Evolutionary conservation across 2,888 invertebrate genomes (phyloP).

Genomic region (Phengaris alcon): DNA sequence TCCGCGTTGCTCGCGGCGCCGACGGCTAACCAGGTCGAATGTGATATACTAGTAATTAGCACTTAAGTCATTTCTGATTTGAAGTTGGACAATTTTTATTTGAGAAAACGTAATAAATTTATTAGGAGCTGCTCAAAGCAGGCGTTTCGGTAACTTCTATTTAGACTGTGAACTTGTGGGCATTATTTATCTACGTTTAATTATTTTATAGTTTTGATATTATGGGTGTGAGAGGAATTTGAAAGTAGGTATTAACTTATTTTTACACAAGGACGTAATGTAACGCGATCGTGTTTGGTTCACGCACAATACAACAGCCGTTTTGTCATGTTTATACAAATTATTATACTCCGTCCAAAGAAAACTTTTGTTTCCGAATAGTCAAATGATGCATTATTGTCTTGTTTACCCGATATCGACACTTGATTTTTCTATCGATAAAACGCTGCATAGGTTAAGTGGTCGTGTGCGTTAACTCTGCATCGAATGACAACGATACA

Average conservation of each 20-base stretch:
- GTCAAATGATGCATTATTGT: neutral
- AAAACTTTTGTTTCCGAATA: constrained; percentile 16
- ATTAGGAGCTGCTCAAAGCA: constrained; percentile 35
- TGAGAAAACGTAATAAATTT: constrained; percentile 30
- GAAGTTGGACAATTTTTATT: constrained; percentile 33
- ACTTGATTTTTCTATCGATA: constrained; percentile 2
- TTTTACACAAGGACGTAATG: constrained; percentile 9
- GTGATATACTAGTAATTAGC: constrained; percentile 75
- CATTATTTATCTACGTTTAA: constrained; percentile 59
- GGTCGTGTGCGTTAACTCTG: neutral
- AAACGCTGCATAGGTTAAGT: neutral
- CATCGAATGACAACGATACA: constrained; percentile 38
- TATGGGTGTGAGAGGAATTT: constrained; percentile 39
- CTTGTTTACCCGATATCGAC: constrained; percentile 30
- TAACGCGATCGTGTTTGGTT: constrained; percentile 21
- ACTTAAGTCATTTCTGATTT: constrained; percentile 56
- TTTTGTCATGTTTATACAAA: constrained; percentile 29
- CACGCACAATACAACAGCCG: constrained; percentile 24
- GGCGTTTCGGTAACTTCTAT: constrained; percentile 46
- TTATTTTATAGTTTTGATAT: constrained; percentile 44
- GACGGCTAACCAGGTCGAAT: constrained; percentile 67
- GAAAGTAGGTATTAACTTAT: constrained; percentile 36
- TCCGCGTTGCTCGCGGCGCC: constrained; percentile 58
- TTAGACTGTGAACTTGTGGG: constrained; percentile 61
- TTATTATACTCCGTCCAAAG: constrained; percentile 30